Evolutionary conservation across 2,888 invertebrate genomes (phyloP), one percentile per base, ranked within the genome.

Genomic region (Lordiphosa fenestrarum): DNA sequence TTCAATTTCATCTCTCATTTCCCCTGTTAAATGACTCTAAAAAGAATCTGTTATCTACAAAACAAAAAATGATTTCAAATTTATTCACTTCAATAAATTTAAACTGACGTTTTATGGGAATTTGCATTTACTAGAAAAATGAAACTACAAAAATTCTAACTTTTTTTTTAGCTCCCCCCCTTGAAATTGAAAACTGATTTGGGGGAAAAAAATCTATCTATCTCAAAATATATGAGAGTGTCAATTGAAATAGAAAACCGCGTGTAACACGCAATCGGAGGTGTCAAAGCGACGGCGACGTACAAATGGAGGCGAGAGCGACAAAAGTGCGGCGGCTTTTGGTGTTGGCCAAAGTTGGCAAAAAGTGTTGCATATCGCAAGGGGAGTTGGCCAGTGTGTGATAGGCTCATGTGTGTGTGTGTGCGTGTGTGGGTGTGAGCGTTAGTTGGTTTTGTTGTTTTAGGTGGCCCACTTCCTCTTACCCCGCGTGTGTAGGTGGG

Each of bases 171-270:
- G 19, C 19, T 15, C 19, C 3, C 48, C 48, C 21, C 6, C 39
- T 33, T 36, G 36, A 46, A 57, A 66, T 48, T 39, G 46, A 39
- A 46, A 46, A 33, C 59, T 10, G 30, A 12, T 30, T 44, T 46
- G 9, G 5, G 6, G n/a, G 30, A 6, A 13, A 21, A 41, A 44
- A 51, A 44, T 39, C 23, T 10, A 0, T 64, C 47, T 44, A 62
- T 66, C 44, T 48, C 62, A 69, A 68, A 65, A 68, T 56, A 55
- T 53, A 53, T 65, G 51, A 49, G 56, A 71, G 76, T 72, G 76
- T 63, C 84, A 80, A 83, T 85, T 78, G 85, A 85, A 78, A 78
- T 85, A 85, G 77, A 76, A 85, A 78, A 83, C 77, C 77, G 77
- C 78, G 75, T 49, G 63, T 13, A 15, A 61, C 77, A 77, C 69